These are phyloP conservation scores for Rhimphoctona megacephalus DNA, from an alignment of 2,888 invertebrate species.

Conservation along the genomic window DNA sequence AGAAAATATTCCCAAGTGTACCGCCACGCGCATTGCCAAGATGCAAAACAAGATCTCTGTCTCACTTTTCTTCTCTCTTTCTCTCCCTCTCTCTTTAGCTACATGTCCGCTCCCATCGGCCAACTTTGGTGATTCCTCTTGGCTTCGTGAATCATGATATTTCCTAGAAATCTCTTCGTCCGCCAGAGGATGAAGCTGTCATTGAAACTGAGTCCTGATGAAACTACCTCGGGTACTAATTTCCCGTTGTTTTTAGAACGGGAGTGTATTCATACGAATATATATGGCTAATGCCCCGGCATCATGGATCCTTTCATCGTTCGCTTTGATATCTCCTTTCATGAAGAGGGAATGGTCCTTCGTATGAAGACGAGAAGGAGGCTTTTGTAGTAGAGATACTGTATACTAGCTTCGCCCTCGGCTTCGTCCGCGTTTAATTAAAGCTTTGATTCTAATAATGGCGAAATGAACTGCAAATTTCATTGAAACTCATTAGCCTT, in stretches of 20 bases:
- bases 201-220: constrained; percentile 58
- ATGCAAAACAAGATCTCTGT: constrained; percentile 48
- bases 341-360: constrained; percentile 21
- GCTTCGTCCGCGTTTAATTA: background rate
- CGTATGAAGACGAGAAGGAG: background rate
- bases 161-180: constrained; percentile 41
- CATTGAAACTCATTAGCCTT: background rate
- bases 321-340: constrained; percentile 64
- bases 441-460: background rate
- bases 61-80: constrained; percentile 9
- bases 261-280: background rate
- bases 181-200: constrained; percentile 58
- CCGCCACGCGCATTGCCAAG: constrained; percentile 24
- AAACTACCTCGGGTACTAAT: constrained; percentile 68
- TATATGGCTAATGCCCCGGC: constrained; percentile 29
- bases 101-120: constrained; percentile 8
- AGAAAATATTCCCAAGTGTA: constrained; percentile 40
- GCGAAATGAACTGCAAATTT: background rate
- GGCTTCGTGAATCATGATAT: constrained; percentile 14
- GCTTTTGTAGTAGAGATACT: background rate
- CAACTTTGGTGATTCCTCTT: constrained; percentile 7
- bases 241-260: constrained; percentile 40
- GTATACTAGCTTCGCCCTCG: background rate
- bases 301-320: constrained; percentile 52
- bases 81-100: background rate